phyloP scores from a whole-genome alignment of 1,140 invertebrate genomes.

The Lordiphosa mommai region DNA sequence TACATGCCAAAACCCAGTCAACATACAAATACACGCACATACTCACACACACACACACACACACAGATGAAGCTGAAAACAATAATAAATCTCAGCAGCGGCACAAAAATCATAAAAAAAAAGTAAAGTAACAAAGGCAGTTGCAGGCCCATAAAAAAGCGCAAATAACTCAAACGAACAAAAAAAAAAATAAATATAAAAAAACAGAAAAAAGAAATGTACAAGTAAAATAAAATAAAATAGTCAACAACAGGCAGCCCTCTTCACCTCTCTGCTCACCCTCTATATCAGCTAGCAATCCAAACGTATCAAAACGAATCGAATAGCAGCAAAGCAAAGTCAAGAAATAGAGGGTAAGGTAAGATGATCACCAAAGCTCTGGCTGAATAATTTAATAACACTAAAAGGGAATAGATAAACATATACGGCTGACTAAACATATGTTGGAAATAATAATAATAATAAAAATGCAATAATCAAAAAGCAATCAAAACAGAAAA shows the following conservation, averaged over 20 bases:
- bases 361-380: background rate
- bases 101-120: conserved; percentile 57
- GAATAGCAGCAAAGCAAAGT: conserved; percentile 26
- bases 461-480: background rate
- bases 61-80: conserved; percentile 39
- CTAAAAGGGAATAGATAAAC: no score
- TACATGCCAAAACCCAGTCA: conserved; percentile 25
- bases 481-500: background rate
- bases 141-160: conserved; percentile 41
- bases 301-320: conserved; percentile 43
- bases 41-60: conserved; percentile 1
- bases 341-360: background rate
- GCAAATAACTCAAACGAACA: conserved; percentile 45
- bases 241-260: conserved; percentile 7
- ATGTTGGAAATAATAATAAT: conserved; percentile 1
- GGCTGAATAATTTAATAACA: no score
- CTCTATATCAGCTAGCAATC: conserved; percentile 25
- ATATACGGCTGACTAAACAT: no score
- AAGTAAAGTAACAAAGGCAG: conserved; percentile 57
- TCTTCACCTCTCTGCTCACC: background rate
- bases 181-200: conserved; percentile 19
- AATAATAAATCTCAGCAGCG: conserved; percentile 63
- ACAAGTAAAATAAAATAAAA: conserved; percentile 50
- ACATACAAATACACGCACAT: background rate
- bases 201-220: conserved; percentile 7